Base-by-base conservation (phyloP, 1,140 invertebrate genomes). In the Hormaphis cornu region DNA sequence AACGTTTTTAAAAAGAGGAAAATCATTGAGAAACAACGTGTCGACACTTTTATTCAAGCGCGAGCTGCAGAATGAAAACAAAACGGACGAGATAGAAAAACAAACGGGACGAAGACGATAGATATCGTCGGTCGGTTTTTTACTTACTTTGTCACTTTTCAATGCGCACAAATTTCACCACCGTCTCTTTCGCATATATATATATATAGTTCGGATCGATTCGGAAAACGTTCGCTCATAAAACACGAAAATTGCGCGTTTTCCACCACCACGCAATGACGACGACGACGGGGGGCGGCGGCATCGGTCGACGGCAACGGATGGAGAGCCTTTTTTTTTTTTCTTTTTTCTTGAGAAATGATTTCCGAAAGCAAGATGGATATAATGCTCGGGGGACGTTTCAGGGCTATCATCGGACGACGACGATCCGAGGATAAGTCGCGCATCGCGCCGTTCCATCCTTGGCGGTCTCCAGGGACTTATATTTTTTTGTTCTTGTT, bases 381-480 rank as follows among this genome's bases (percentile, higher is more conserved):
- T 48, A 66, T 48, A 66, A 66, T 66, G 59, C 59, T 66, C 59
- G 42, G 28, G 59, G 59, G 59, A 66, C 59, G 22, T 66, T 66
- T 66, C 24, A 33, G 20, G 59, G 42, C 59, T 48, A 66, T 48
- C 44, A 26, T 16, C 42, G 42, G 4, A n/a, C 42, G 28, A 28
- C 59, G 40, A 30, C 26, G 24, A 30, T 48, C 24, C 18, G n/a
- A n/a, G n/a, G 28, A 33, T 37, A 56, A 54, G 52, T 54, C 33
- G 3, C 4, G 24, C 18, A 6, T 28, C 6, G 26, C 3, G 12
- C 7, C 12, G 30, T 5, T 30, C 59, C 28, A 48, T n/a, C n/a
- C 10, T 26, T 20, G 24, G 22, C 2, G 44, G n/a, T 48, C 59
- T n/a, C 44, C 1, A 2, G 42, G 26, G 59, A 28, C 16, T 26